Conservation (phyloP, 2,113 vertebrate species). For the Naja naja region DNA sequence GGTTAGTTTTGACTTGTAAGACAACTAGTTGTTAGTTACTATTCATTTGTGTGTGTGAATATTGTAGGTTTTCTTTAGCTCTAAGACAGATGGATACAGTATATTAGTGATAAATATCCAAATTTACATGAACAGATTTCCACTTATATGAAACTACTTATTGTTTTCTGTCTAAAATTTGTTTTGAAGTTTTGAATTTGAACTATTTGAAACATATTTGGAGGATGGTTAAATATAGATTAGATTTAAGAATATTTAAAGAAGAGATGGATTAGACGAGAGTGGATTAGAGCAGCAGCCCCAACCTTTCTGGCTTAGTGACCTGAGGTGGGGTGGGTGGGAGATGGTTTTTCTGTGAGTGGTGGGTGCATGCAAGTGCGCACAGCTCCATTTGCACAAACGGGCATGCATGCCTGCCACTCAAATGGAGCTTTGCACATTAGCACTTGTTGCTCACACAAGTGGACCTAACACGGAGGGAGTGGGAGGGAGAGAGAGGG, state of each 20-base stretch:
- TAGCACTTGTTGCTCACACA: too few relatives aligned
- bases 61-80: background rate
- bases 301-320: too few relatives aligned
- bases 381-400: too few relatives aligned
- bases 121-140: background rate
- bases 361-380: too few relatives aligned
- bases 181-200: background rate
- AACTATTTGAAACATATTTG: background rate
- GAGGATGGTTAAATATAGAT: background rate
- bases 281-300: background rate
- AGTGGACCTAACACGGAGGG: too few relatives aligned
- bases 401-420: too few relatives aligned
- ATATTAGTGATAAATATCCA: background rate
- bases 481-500: too few relatives aligned
- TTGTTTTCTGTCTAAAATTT: background rate
- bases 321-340: too few relatives aligned
- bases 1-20: slow-evolving; percentile 3
- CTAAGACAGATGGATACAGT: background rate
- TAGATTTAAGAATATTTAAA: background rate
- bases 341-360: too few relatives aligned
- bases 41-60: background rate
- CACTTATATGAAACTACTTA: background rate
- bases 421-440: too few relatives aligned
- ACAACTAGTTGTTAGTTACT: background rate
- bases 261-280: background rate